Evolutionary conservation across 2,888 invertebrate genomes (phyloP), one percentile per base, ranked within the genome.

Genomic region (Aspidiotus destructor): DNA sequence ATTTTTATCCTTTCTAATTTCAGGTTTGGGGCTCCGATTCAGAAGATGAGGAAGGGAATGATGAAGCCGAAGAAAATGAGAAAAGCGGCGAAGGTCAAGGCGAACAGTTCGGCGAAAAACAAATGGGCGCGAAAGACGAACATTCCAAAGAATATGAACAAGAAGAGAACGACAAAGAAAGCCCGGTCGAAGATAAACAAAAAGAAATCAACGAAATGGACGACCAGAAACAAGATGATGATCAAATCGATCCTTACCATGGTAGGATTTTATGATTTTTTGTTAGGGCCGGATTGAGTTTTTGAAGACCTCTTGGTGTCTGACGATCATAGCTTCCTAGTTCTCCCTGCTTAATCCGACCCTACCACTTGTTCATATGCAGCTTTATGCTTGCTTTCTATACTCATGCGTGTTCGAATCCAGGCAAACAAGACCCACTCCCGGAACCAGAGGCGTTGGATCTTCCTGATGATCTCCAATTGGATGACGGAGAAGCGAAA

Each of bases 361-460:
- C 10, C 10, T 48, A 11, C 13, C 13, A 13, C 52, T 10, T 60
- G 7, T 10, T 16, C 8, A 40, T 60, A 60, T 60, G n/a, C 8
- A 60, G 8, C 17, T 60, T 60, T 1, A 8, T 41, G 41, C 40
- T 40, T 17, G 41, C 42, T 3, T 9, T 60, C n/a, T 48, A 7
- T 44, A 16, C 11, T 40, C 3, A 42, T 48, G 8, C 1, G 15
- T 48, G 10, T 6, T 17, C 17, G 55, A 52, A 67, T 60, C 52
- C n/a, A 69, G 69, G 74, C 7, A 73, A 90, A 67, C 82, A 88
- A 71, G 85, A 85, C 73, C 86, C 86, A 58, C 81, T 86, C 11
- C 87, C 88, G 0, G 91, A 93, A 75, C 87, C 92, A 0, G 92
- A 94, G 77, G 84, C 88, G 62, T 84, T 94, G 77, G 92, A 95